Evolutionary conservation across 2,113 vertebrate genomes (phyloP).

Genomic region (Hippocampus barbouri): DNA sequence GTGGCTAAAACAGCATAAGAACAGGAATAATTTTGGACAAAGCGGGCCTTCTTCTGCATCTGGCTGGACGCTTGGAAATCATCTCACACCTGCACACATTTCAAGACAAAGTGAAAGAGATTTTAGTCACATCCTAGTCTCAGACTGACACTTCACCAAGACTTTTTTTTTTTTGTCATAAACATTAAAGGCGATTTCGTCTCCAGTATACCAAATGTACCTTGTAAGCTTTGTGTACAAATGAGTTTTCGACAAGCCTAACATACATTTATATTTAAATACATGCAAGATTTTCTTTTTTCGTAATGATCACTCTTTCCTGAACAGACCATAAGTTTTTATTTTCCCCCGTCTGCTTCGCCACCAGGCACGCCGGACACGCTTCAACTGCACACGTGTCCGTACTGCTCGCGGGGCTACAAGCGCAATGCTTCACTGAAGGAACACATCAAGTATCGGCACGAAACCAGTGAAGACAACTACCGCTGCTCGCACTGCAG

Average conservation of each 20-base stretch:
- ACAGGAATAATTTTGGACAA: too few relatives aligned
- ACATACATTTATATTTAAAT: background rate
- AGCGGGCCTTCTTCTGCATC: too few relatives aligned
- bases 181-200: background rate
- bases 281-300: background rate
- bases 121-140: background rate
- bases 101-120: too few relatives aligned
- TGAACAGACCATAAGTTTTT: too few relatives aligned
- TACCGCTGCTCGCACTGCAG: conserved; percentile 95
- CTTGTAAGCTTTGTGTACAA: background rate
- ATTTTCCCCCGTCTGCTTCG: too few relatives aligned
- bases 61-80: too few relatives aligned
- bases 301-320: background rate
- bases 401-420: conserved; percentile 94
- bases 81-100: too few relatives aligned
- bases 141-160: background rate
- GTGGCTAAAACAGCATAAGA: too few relatives aligned
- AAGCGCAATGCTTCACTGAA: conserved; percentile 96
- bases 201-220: background rate
- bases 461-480: conserved; percentile 95
- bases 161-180: background rate
- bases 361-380: conserved; percentile 84
- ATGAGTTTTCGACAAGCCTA: background rate
- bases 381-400: conserved; percentile 90
- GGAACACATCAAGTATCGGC: conserved; percentile 96